Evolutionary conservation across 2,797 vertebrate genomes (phyloP).

Genomic region (Paramormyrops hopkinsi): DNA sequence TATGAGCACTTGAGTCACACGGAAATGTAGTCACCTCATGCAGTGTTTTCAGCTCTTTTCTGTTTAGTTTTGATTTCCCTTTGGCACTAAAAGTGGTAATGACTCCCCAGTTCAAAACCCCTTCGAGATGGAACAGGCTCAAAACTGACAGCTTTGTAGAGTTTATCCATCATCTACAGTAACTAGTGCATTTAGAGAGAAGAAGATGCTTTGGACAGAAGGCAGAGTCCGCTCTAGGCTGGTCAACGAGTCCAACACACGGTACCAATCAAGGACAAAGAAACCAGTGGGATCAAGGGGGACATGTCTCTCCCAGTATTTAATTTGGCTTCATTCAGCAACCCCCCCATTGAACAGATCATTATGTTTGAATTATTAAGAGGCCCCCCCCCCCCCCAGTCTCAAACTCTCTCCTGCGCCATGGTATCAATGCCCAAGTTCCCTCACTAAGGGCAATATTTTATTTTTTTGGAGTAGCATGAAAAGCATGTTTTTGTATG

Average conservation of each 20-base stretch:
- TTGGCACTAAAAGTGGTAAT: conserved; percentile 39
- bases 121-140: conserved; percentile 41
- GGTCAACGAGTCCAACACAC: neutral
- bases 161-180: neutral
- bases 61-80: conserved; percentile 34
- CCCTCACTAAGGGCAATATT: neutral
- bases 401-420: neutral
- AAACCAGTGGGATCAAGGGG: neutral
- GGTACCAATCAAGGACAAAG: neutral
- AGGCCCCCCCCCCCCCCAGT: neutral
- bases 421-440: neutral
- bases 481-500: neutral
- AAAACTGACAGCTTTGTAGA: neutral
- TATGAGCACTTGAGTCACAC: conserved; percentile 34
- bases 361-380: neutral
- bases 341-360: neutral
- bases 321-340: neutral
- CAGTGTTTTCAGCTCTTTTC: conserved; percentile 14
- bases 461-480: neutral
- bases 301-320: neutral
- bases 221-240: neutral
- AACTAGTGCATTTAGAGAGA: neutral
- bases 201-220: neutral
- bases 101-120: conserved; percentile 28
- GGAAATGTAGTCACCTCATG: conserved; percentile 21